phyloP scores from a whole-genome alignment of 1,140 invertebrate genomes.

The Hesperophylax magnus region DNA sequence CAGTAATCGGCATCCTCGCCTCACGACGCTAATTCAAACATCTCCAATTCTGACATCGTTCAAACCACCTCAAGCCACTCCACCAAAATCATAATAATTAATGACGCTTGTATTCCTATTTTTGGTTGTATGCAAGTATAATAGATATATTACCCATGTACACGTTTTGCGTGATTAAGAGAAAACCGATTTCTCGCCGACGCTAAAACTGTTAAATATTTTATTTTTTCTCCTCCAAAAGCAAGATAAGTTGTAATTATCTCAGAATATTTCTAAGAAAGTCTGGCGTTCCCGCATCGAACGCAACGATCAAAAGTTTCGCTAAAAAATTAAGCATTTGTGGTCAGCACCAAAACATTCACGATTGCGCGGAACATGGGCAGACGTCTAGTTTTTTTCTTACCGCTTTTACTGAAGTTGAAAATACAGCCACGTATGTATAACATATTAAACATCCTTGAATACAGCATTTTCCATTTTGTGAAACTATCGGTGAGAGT shows the following conservation, averaged over 20 bases:
- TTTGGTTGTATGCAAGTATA: no score
- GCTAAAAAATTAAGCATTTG: constrained; percentile 8
- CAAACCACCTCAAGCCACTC: no score
- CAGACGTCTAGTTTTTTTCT: neutral
- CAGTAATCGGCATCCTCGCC: no score
- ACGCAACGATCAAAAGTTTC: neutral
- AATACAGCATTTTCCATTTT: constrained; percentile 9
- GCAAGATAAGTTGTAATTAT: neutral
- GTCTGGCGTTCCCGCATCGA: neutral
- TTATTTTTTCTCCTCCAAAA: neutral
- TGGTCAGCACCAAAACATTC: neutral
- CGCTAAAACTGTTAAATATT: no score
- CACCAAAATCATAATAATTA: no score
- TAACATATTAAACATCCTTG: no score
- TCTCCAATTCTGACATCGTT: no score
- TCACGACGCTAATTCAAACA: no score
- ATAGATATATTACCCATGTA: no score
- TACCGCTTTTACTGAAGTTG: neutral
- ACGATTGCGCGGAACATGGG: neutral
- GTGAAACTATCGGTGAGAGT: neutral
- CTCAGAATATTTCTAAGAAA: neutral
- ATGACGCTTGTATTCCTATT: no score
- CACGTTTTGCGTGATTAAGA: no score
- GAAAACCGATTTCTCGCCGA: no score
- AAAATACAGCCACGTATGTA: neutral